phyloP scores from a whole-genome alignment of 2,113 vertebrate genomes.

The Oncorhynchus masou region DNA sequence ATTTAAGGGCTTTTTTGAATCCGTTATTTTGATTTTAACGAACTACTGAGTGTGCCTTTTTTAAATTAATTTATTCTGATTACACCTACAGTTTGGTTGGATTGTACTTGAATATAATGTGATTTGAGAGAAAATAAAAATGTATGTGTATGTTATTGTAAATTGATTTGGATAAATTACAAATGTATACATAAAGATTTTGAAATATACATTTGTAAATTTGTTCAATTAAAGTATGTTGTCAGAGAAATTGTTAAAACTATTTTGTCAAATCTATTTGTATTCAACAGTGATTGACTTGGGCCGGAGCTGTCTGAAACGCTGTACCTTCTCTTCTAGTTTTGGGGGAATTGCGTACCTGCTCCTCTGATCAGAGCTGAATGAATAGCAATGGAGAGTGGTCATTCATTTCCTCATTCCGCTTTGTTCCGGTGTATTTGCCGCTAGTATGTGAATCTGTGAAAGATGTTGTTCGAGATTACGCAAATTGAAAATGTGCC shows the following conservation, averaged over 20 bases:
- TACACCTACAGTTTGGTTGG: conserved; percentile 1
- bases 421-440: no score
- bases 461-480: no score
- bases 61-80: neutral
- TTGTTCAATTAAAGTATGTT: neutral
- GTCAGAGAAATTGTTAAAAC: neutral
- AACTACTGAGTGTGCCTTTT: conserved; percentile 5
- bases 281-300: neutral
- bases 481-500: no score
- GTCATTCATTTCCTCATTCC: no score
- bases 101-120: conserved; percentile 9
- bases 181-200: neutral
- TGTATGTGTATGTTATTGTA: conserved; percentile 3
- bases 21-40: neutral
- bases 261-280: neutral
- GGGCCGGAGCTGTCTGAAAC: no score
- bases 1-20: conserved; percentile 1
- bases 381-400: no score
- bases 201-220: neutral
- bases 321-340: no score
- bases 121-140: neutral
- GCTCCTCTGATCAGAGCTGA: no score
- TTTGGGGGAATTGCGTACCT: no score
- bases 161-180: neutral
- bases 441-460: no score